Evolutionary conservation across 37 sponge, comb jelly and placozoan genomes (phyloP).

Genomic region (Sycon ciliatum): DNA sequence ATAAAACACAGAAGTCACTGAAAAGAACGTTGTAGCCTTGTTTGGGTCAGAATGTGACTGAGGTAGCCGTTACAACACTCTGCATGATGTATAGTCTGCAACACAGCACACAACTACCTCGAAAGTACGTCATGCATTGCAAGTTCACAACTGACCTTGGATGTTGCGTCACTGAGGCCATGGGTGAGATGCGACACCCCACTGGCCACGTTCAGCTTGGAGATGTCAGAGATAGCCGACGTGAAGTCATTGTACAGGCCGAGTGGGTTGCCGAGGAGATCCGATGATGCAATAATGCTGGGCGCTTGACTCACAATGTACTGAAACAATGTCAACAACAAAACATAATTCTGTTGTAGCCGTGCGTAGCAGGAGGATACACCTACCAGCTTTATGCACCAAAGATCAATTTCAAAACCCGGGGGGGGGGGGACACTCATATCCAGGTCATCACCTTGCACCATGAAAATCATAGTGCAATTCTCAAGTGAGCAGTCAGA

Average conservation of each 20-base stretch:
- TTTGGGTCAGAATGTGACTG: too few species aligned
- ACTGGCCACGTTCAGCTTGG: slow-evolving; percentile 63
- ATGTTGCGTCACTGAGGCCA: slow-evolving; percentile 79
- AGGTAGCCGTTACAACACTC: too few species aligned
- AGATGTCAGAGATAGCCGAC: slow-evolving; percentile 64
- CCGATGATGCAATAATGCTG: slow-evolving; percentile 66
- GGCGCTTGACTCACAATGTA: slow-evolving; percentile 46
- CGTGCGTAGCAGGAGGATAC: too few species aligned
- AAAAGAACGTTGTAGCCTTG: too few species aligned
- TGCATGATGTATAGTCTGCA: not conserved
- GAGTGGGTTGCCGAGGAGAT: slow-evolving; percentile 83
- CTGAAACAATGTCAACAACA: slow-evolving; percentile 16
- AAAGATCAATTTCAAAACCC: too few species aligned
- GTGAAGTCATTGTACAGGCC: slow-evolving; percentile 75
- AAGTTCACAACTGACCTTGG: slow-evolving; percentile 45
- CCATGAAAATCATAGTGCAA: too few species aligned
- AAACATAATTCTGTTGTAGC: not conserved
- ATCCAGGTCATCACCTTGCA: too few species aligned
- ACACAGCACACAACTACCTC: too few species aligned
- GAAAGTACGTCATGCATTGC: too few species aligned
- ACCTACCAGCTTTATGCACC: too few species aligned
- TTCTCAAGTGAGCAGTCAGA: too few species aligned
- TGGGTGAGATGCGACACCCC: slow-evolving; percentile 76
- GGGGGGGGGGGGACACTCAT: slow-evolving; percentile 13
- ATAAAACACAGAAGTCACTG: too few species aligned